Evolutionary conservation across 1,140 invertebrate species (phyloP).

Genomic region (Aphis gossypii): DNA sequence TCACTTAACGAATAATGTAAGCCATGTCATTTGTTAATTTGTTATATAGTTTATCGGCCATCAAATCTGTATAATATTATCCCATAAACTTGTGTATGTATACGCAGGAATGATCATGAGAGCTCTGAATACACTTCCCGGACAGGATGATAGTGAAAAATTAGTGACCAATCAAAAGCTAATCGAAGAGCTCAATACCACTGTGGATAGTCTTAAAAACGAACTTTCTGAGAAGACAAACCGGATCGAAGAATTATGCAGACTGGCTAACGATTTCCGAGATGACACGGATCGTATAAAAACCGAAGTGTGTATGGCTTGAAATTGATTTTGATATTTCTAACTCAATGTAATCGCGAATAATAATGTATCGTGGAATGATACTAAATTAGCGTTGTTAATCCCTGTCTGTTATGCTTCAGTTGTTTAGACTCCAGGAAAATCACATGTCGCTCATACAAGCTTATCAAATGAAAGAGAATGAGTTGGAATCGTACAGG

Average conservation of each 20-base stretch:
- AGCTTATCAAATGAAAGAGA: constrained; percentile 45
- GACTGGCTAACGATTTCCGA: constrained; percentile 32
- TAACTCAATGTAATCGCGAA: neutral
- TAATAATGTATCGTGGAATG: neutral
- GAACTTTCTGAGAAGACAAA: constrained; percentile 47
- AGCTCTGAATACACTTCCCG: constrained; percentile 14
- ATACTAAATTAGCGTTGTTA: neutral
- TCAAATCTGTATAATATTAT: neutral
- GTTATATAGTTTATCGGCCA: neutral
- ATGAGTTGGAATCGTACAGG: constrained; percentile 40
- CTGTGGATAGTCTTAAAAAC: neutral
- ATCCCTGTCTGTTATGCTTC: neutral
- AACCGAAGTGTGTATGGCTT: constrained; percentile 27
- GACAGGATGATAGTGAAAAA: constrained; percentile 45
- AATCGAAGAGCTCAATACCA: neutral
- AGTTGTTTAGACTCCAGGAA: constrained; percentile 52
- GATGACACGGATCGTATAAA: constrained; percentile 37
- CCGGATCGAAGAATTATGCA: constrained; percentile 29
- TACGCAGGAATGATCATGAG: constrained; percentile 49
- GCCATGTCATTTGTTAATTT: neutral
- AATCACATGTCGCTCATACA: constrained; percentile 41
- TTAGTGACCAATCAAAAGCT: neutral
- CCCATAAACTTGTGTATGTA: neutral
- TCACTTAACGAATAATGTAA: neutral
- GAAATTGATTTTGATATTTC: neutral